Percentiles rank a stretch among this genome's conserved stretches.
These are phyloP conservation scores for Acipenser ruthenus DNA, from an alignment of 2,797 vertebrate genomes.

Conservation along the genomic window DNA sequence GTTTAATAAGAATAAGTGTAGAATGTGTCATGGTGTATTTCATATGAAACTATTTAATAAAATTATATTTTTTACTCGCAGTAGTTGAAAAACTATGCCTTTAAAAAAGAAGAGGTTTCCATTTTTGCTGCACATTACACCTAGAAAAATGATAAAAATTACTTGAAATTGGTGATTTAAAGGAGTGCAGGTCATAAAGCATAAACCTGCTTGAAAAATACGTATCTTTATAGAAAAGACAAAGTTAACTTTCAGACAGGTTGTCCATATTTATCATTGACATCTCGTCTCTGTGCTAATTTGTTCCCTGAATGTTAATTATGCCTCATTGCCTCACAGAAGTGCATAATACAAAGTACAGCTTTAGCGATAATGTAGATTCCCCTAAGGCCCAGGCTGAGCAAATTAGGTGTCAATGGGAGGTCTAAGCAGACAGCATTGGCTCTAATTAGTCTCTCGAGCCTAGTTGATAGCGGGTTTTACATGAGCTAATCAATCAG, in stretches of 20 bases:
- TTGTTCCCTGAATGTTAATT: neutral
- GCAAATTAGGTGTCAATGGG: constrained; percentile 82
- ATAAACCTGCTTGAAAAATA: too few relatives aligned
- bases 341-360: constrained; percentile 38
- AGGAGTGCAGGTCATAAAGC: too few relatives aligned
- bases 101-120: too few relatives aligned
- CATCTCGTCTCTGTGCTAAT: neutral
- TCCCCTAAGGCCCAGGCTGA: constrained; percentile 74
- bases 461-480: constrained; percentile 73
- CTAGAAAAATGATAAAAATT: too few relatives aligned
- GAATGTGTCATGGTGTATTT: too few relatives aligned
- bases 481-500: constrained; percentile 78
- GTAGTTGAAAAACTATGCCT: too few relatives aligned
- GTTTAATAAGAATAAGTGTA: too few relatives aligned
- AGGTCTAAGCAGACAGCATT: constrained; percentile 71
- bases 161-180: too few relatives aligned
- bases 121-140: too few relatives aligned
- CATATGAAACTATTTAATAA: too few relatives aligned
- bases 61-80: too few relatives aligned
- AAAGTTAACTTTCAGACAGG: neutral
- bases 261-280: neutral
- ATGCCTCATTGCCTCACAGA: neutral
- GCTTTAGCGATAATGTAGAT: constrained; percentile 76
- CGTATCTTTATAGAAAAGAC: too few relatives aligned
- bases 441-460: constrained; percentile 78